These are phyloP conservation scores for Tamias sibiricus DNA, from an alignment of 2,113 vertebrate genomes.

Conservation along the genomic window DNA sequence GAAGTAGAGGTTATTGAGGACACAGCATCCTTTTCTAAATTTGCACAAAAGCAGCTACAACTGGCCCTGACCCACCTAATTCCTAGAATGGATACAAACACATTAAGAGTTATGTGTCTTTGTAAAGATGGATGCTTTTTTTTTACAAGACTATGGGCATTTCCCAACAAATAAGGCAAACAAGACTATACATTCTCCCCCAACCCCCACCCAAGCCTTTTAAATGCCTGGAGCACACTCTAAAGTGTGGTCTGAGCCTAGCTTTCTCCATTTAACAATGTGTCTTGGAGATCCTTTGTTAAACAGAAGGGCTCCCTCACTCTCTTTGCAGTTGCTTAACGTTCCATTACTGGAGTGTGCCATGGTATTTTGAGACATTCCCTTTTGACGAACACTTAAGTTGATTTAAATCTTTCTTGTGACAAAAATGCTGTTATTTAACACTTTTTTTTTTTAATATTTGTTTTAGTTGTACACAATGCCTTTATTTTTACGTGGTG, in stretches of 20 bases:
- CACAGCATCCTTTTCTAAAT: not conserved
- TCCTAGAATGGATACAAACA: not conserved
- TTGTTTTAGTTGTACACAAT: too few species aligned
- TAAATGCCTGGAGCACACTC: not conserved
- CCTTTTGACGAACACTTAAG: not conserved
- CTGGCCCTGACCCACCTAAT: not conserved
- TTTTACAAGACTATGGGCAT: not conserved
- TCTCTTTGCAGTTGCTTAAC: not conserved
- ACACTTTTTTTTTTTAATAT: too few species aligned
- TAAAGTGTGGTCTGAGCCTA: not conserved
- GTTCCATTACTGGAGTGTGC: not conserved
- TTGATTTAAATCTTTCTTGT: not conserved
- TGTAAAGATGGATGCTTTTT: not conserved
- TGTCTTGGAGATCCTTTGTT: not conserved
- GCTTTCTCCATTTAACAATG: not conserved
- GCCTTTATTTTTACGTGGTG: too few species aligned
- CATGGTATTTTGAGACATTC: not conserved
- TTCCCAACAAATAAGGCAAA: not conserved
- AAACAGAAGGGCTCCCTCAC: not conserved
- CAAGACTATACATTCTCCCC: not conserved
- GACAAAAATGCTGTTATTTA: slow-evolving; percentile 16
- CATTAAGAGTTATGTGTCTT: not conserved
- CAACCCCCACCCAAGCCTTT: not conserved
- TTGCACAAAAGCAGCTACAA: not conserved
- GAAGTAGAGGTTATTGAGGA: not conserved